Percentiles rank a stretch among this genome's conserved stretches.
Conservation (phyloP, 2,113 vertebrate genomes). For the Hippocampus guttulatus region DNA sequence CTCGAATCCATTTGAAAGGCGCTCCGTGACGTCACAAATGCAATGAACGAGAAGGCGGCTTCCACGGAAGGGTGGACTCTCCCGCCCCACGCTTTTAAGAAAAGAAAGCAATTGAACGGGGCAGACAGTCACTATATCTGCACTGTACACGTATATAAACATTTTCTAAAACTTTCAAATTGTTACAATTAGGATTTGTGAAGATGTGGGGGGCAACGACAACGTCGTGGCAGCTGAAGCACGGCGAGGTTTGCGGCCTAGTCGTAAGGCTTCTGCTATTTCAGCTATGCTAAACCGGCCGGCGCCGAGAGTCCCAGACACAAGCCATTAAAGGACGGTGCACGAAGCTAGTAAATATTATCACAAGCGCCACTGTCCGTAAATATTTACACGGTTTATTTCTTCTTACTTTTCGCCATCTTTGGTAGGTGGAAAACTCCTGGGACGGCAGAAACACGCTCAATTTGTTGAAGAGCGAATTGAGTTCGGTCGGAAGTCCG, state of each 20-base stretch:
- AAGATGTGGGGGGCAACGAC: not conserved
- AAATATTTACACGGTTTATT: not conserved
- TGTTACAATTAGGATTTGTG: not conserved
- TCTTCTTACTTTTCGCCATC: constrained; percentile 82
- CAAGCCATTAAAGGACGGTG: not conserved
- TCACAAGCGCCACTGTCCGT: not conserved
- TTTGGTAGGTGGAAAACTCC: constrained; percentile 85
- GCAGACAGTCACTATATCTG: not conserved
- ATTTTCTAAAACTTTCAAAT: not conserved
- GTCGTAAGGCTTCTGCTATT: constrained; percentile 29
- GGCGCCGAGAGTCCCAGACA: not conserved
- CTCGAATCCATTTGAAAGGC: not conserved
- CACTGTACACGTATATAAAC: not conserved
- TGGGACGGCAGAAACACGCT: constrained; percentile 87
- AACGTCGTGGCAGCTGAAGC: not conserved
- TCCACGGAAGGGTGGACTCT: not conserved
- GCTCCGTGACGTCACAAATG: not conserved
- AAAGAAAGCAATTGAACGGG: not conserved
- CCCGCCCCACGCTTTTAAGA: not conserved
- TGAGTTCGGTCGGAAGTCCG: constrained; percentile 83
- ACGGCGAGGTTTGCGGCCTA: constrained; percentile 47
- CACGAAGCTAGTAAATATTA: not conserved
- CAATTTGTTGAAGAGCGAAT: constrained; percentile 85
- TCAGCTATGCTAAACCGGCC: not conserved
- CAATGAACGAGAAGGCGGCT: not conserved